Percentiles rank a stretch among this genome's conserved stretches.
Conservation (phyloP, 2,113 vertebrate species). For the Aythya baeri region DNA sequence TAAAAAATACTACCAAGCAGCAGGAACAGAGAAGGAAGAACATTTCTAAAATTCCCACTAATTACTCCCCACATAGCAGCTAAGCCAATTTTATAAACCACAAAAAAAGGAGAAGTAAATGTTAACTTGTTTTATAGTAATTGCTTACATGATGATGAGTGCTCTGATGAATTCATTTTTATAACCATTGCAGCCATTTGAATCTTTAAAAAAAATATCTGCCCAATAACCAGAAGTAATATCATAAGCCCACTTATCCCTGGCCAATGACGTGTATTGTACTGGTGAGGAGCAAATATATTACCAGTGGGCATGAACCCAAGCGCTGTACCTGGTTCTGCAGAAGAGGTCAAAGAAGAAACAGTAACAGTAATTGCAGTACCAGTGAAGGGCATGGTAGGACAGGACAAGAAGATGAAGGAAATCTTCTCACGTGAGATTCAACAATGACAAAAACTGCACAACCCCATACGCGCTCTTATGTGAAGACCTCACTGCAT, state of each 20-base stretch:
- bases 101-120: not conserved
- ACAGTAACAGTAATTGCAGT: not conserved
- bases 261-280: not conserved
- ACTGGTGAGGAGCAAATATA: not conserved
- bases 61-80: not conserved
- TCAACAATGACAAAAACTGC: not conserved
- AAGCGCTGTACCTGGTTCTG: not conserved
- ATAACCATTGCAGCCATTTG: not conserved
- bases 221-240: not conserved
- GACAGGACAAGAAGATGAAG: not conserved
- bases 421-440: not conserved
- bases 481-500: not conserved
- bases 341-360: not conserved
- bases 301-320: not conserved
- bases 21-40: not conserved
- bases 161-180: not conserved
- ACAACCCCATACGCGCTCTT: not conserved
- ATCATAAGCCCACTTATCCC: not conserved
- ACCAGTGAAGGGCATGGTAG: not conserved
- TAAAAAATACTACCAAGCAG: not conserved
- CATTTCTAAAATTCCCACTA: not conserved
- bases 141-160: not conserved
- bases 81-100: not conserved
- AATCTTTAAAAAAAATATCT: not conserved
- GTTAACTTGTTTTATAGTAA: not conserved